Percentiles rank a stretch among this genome's conserved stretches.
Conservation (phyloP, 1,140 invertebrate species). For the Eupristina koningsbergeri region DNA sequence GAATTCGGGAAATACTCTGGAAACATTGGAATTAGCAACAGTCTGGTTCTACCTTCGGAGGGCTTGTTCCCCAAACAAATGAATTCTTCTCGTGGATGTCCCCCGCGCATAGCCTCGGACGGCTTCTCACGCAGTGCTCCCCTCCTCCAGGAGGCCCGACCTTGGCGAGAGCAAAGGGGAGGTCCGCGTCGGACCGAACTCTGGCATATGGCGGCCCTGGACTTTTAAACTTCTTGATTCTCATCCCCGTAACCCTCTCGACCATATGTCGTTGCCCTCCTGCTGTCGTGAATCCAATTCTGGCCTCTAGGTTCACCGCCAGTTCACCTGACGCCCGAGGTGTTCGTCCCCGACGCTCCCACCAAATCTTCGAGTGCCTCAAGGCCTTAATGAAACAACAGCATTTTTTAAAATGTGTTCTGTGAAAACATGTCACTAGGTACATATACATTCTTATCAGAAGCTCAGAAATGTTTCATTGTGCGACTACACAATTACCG, state of each 20-base stretch:
- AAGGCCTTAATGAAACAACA: not conserved
- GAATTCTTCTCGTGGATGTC: not conserved
- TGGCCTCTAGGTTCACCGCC: not conserved
- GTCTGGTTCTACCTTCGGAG: not conserved
- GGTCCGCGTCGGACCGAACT: not conserved
- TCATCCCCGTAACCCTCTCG: not conserved
- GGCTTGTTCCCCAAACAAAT: not conserved
- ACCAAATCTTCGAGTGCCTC: not conserved
- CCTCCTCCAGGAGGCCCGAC: slow-evolving; percentile 1
- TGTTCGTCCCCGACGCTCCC: not conserved
- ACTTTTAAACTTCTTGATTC: slow-evolving; percentile 36
- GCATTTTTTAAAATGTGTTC: no score
- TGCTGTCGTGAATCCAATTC: slow-evolving; percentile 37
- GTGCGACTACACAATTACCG: not conserved
- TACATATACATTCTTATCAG: not conserved
- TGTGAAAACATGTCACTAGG: not conserved
- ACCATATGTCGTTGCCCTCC: slow-evolving; percentile 48
- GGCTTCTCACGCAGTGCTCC: slow-evolving; percentile 2
- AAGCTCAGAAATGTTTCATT: no score
- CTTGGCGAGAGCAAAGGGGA: slow-evolving; percentile 12
- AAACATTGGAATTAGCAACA: no score
- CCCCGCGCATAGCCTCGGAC: not conserved
- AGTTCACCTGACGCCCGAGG: not conserved
- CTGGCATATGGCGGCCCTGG: slow-evolving; percentile 22
- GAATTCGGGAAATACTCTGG: no score